Evolutionary conservation across 2,888 invertebrate genomes (phyloP).

Genomic region (Osmoderma eremita): DNA sequence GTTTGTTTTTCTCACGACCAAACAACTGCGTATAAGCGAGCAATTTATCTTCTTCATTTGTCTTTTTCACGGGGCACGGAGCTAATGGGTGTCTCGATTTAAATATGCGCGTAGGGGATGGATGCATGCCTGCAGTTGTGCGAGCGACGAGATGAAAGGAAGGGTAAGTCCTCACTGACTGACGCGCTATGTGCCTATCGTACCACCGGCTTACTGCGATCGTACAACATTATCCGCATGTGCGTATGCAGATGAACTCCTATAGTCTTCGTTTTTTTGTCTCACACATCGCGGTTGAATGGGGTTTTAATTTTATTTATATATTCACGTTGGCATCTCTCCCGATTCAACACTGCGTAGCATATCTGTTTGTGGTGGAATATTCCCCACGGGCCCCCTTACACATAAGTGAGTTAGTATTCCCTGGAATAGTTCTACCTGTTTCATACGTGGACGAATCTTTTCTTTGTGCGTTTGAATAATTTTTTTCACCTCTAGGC

Average conservation of each 20-base stretch:
- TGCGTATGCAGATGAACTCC: slow-evolving; percentile 49
- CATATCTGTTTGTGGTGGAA: not conserved
- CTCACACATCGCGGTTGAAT: slow-evolving; percentile 45
- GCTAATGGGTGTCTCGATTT: slow-evolving; percentile 52
- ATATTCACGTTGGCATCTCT: slow-evolving; percentile 45
- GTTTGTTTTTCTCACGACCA: slow-evolving; percentile 51
- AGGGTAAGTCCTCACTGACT: slow-evolving; percentile 7
- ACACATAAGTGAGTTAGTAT: not conserved
- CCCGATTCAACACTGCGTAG: slow-evolving; percentile 1
- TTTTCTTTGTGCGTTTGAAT: slow-evolving; percentile 4
- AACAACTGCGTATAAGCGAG: slow-evolving; percentile 32
- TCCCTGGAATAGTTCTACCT: slow-evolving; percentile 19
- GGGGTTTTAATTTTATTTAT: slow-evolving; percentile 50
- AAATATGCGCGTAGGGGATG: slow-evolving; percentile 46
- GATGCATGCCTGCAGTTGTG: too few species aligned
- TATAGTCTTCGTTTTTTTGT: slow-evolving; percentile 50
- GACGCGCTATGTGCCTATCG: not conserved
- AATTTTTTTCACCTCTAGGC: slow-evolving; percentile 36
- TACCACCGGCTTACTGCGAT: not conserved
- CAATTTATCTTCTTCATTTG: slow-evolving; percentile 53
- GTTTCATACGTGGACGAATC: slow-evolving; percentile 10
- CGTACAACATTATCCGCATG: slow-evolving; percentile 35
- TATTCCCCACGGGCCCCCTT: too few species aligned
- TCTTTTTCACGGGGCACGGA: slow-evolving; percentile 43
- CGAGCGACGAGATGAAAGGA: not conserved